Conservation (phyloP, 2,113 vertebrate genomes). For the Actenoides hombroni region DNA sequence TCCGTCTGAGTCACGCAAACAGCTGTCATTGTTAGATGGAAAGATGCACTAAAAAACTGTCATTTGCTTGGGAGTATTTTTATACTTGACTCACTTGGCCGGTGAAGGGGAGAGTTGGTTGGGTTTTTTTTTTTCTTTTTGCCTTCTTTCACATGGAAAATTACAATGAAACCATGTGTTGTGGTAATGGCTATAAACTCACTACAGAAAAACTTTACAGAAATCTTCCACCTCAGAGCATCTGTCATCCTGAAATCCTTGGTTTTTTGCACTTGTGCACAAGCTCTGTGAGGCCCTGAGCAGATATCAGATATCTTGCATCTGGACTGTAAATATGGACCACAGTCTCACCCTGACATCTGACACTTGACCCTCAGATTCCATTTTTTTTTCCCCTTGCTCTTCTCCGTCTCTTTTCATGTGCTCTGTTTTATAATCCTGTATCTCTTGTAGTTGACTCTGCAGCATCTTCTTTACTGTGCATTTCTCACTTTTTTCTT, state of each 20-base stretch:
- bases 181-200: neutral
- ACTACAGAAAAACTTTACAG: neutral
- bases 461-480: neutral
- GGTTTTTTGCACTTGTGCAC: neutral
- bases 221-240: neutral
- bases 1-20: conserved; percentile 37
- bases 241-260: neutral
- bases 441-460: neutral
- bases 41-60: conserved; percentile 53
- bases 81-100: conserved; percentile 47
- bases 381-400: neutral
- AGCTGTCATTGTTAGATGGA: conserved; percentile 44
- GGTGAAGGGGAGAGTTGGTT: neutral
- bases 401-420: neutral
- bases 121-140: neutral
- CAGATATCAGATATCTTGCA: neutral
- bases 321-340: neutral
- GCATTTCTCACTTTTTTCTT: neutral
- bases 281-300: neutral
- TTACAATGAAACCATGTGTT: neutral
- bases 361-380: neutral
- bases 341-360: neutral
- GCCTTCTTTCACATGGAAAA: neutral
- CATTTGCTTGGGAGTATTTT: conserved; percentile 46
- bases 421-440: neutral